These are phyloP conservation scores for Trachelipus rathkii DNA, from an alignment of 1,140 invertebrate species.

Conservation along the genomic window DNA sequence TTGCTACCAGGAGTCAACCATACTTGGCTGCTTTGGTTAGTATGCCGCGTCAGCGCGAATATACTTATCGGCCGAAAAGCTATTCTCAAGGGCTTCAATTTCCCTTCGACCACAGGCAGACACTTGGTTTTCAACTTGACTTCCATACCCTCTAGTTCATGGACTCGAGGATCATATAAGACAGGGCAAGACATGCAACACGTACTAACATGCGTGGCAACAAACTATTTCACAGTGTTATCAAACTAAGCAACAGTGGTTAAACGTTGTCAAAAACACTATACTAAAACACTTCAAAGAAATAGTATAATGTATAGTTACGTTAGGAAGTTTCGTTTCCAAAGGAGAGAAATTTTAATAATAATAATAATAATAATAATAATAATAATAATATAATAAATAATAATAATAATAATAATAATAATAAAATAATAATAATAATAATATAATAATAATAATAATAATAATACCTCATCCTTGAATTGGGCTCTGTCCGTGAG, in stretches of 20 bases:
- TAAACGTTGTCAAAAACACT: too few relatives aligned
- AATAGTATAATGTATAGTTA: too few relatives aligned
- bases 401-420: too few relatives aligned
- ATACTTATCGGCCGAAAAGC: conserved; percentile 31
- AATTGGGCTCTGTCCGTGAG: too few relatives aligned
- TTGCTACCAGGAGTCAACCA: background rate
- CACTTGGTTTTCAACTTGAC: conserved; percentile 30
- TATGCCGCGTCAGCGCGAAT: conserved; percentile 31
- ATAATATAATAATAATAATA: too few relatives aligned
- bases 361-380: too few relatives aligned
- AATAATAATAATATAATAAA: too few relatives aligned
- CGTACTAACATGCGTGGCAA: background rate
- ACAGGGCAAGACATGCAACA: background rate
- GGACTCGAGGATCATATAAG: conserved; percentile 27
- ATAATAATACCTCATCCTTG: too few relatives aligned
- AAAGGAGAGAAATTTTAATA: too few relatives aligned
- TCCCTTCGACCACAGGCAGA: conserved; percentile 34
- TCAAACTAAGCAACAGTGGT: background rate
- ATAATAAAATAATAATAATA: too few relatives aligned
- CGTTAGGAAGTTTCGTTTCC: too few relatives aligned
- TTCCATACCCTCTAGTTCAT: conserved; percentile 31
- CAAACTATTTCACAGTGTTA: background rate
- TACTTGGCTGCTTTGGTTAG: conserved; percentile 36
- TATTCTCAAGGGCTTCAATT: conserved; percentile 36
- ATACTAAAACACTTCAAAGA: too few relatives aligned